Evolutionary conservation across 1,140 invertebrate genomes (phyloP).

Genomic region (Pseudomyrmex pallidus): DNA sequence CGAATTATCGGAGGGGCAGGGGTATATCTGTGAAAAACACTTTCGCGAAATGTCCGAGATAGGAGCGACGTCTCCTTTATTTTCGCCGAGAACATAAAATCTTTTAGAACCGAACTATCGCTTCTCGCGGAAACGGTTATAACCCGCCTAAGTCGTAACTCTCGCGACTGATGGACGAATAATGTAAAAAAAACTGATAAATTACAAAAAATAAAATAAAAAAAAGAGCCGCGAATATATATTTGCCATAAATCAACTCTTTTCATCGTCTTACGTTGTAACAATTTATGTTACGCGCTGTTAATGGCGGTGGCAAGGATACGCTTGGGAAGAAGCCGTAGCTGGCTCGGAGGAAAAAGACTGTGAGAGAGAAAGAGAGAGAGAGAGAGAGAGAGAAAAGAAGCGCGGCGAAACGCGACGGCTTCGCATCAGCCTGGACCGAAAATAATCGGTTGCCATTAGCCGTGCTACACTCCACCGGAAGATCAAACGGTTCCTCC

Average conservation of each 20-base stretch:
- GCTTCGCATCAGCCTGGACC: conserved; percentile 5
- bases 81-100: conserved; percentile 12
- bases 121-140: conserved; percentile 1
- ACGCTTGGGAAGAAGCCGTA: neutral
- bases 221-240: neutral
- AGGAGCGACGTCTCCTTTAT: neutral
- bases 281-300: neutral
- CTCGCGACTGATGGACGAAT: too few species aligned
- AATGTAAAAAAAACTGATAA: neutral
- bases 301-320: neutral
- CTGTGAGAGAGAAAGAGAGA: neutral
- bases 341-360: too few species aligned
- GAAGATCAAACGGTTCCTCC: conserved; percentile 47
- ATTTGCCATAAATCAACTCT: neutral
- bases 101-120: neutral
- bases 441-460: conserved; percentile 60
- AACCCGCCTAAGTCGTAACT: neutral
- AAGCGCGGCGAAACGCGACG: conserved; percentile 8
- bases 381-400: neutral
- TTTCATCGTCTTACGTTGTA: neutral
- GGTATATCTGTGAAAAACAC: conserved; percentile 8
- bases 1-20: conserved; percentile 36
- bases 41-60: neutral
- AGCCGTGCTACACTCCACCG: conserved; percentile 24
- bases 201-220: neutral